Evolutionary conservation across 2,113 vertebrate genomes (phyloP), one percentile per base, ranked within the genome.

Genomic region (Dolichotis patagonum): DNA sequence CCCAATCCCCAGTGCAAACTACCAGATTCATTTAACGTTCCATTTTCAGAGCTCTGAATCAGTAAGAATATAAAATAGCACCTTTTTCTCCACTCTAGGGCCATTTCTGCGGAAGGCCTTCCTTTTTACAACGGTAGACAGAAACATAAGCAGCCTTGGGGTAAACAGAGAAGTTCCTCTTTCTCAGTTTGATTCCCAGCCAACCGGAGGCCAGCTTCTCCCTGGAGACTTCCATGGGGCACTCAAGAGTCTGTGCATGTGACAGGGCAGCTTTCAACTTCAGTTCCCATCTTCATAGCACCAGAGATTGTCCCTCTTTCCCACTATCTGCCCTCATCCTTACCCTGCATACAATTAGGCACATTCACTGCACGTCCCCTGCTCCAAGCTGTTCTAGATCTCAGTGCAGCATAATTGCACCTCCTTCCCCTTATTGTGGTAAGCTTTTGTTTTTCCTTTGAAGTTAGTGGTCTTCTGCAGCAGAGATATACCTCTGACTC

Each of bases 361-460:
- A 69, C 67, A 69, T 7, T 90, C 5, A 3, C 3, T 67, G 5
- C 13, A 52, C 1, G 1, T 9, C 8, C 4, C 0, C 0, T 73
- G 62, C 78, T 58, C 30, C n/a, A 11, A 58, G 54, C 41, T 43
- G 11, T 32, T 88, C 38, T 89, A 28, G 28, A 14, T 52, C 60
- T 63, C 58, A 35, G 30, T 17, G 13, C 3, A 32, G 30, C 80
- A 52, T 22, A 35, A 30, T n/a, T 62, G 0, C 82, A 52, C n/a
- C 7, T 69, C 22, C 28, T 1, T 10, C 41, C 62, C 22, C 26
- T 58, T 58, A 16, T 24, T 71, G 17, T 84, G 43, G 6, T 54
- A 46, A 75, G 19, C 14, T 94, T 80, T 82, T 6, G 17, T 82
- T 85, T 87, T 58, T 96, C 84, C 52, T 97, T 75, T 93, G 71